These are phyloP conservation scores for Nerophis ophidion DNA, from an alignment of 2,113 vertebrate genomes.

Conservation along the genomic window DNA sequence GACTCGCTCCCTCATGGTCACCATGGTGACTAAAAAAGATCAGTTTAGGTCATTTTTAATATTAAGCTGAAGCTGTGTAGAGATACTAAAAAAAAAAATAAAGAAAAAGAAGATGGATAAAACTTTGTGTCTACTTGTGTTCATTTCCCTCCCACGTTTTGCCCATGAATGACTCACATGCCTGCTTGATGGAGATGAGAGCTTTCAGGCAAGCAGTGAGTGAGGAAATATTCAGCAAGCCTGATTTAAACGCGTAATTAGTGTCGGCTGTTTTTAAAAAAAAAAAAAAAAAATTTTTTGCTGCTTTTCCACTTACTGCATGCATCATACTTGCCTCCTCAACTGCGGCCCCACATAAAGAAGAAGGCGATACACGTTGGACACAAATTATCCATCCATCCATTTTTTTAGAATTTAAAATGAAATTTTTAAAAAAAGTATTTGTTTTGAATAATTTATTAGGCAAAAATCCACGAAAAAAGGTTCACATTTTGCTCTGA, in stretches of 20 bases:
- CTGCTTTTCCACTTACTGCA: no score
- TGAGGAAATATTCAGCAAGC: constrained; percentile 29
- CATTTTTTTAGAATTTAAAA: no score
- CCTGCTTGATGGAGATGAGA: constrained; percentile 39
- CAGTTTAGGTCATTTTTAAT: not conserved
- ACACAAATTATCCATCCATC: no score
- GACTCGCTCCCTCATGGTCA: constrained; percentile 21
- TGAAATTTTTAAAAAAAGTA: no score
- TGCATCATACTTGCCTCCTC: no score
- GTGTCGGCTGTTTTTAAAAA: not conserved
- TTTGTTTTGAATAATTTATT: no score
- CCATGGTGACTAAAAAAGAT: constrained; percentile 40
- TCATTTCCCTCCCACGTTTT: constrained; percentile 48
- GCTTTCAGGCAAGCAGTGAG: constrained; percentile 30
- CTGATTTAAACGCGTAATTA: constrained; percentile 19
- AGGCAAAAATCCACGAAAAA: no score
- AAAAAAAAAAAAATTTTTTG: no score
- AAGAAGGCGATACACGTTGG: no score
- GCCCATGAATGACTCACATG: constrained; percentile 49
- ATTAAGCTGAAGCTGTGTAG: constrained; percentile 23
- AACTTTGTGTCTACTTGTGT: constrained; percentile 49
- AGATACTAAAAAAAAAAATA: constrained; percentile 33
- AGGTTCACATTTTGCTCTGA: no score
- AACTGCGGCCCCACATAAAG: no score
- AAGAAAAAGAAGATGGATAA: constrained; percentile 44